Percentiles rank a stretch among this genome's conserved stretches.
Conservation (phyloP, 2,113 vertebrate genomes). For the Myrmophylax atrothorax region DNA sequence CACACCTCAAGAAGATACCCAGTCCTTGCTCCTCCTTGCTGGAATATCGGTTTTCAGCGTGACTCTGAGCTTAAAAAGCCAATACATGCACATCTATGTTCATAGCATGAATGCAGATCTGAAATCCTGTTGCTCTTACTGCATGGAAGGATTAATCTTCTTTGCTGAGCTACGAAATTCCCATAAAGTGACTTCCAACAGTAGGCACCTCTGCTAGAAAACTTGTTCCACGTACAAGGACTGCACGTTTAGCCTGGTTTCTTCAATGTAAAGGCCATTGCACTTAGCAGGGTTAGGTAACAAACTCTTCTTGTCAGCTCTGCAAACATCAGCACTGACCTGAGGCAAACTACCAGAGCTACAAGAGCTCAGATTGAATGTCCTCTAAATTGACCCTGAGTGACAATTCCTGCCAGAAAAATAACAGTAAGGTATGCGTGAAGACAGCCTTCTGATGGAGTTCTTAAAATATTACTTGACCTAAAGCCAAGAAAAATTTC, state of each 20-base stretch:
- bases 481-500: slow-evolving; percentile 9
- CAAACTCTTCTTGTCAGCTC: slow-evolving; percentile 39
- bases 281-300: slow-evolving; percentile 46
- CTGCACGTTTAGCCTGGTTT: not conserved
- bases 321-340: slow-evolving; percentile 47
- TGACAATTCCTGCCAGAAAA: slow-evolving; percentile 58
- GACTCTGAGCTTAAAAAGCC: not conserved
- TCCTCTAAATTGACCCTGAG: slow-evolving; percentile 29
- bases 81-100: not conserved
- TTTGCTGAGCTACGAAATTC: not conserved
- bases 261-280: not conserved
- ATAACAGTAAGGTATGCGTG: slow-evolving; percentile 19
- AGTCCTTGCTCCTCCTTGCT: not conserved
- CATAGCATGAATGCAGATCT: not conserved
- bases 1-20: not conserved
- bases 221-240: not conserved
- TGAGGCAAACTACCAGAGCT: slow-evolving; percentile 39
- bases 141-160: not conserved
- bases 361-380: not conserved
- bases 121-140: not conserved
- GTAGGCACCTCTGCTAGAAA: not conserved
- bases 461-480: slow-evolving; percentile 47
- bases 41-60: not conserved
- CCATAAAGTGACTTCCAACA: not conserved
- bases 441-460: slow-evolving; percentile 24